These are phyloP conservation scores for Clarias gariepinus DNA, from an alignment of 2,113 vertebrate genomes.

Conservation along the genomic window DNA sequence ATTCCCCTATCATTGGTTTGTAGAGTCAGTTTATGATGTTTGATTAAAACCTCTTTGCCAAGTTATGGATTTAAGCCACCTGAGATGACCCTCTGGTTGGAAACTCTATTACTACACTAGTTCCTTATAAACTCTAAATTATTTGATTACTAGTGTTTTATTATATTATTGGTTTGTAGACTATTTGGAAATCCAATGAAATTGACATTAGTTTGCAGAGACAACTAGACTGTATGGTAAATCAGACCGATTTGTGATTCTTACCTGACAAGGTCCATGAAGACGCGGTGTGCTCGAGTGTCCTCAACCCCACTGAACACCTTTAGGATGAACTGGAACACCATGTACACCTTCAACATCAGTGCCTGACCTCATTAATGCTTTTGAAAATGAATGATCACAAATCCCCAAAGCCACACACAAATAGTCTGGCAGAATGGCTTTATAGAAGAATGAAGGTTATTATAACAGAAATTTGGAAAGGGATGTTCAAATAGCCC, in stretches of 20 bases:
- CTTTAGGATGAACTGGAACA: background rate
- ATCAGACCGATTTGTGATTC: background rate
- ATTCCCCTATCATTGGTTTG: background rate
- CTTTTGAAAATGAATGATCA: background rate
- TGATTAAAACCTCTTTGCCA: background rate
- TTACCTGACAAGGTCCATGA: background rate
- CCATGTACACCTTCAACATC: background rate
- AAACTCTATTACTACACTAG: background rate
- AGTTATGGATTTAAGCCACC: background rate
- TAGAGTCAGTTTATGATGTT: background rate
- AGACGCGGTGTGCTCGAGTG: background rate
- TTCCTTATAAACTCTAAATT: background rate
- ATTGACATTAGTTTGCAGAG: background rate
- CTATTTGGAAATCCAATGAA: too few relatives aligned
- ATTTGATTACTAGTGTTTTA: background rate
- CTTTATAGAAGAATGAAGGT: background rate
- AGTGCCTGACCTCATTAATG: background rate
- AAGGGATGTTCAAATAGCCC: background rate
- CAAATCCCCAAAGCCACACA: background rate
- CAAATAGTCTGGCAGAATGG: background rate
- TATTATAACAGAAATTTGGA: background rate
- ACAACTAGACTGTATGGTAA: background rate
- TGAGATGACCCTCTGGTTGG: background rate
- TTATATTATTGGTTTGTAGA: background rate
- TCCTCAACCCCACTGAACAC: background rate